A percentile compares a stretch with the other conserved stretches of the same genome.
These are phyloP conservation scores for Cebus imitator DNA, from an alignment of 2,113 vertebrate species.

Conservation along the genomic window DNA sequence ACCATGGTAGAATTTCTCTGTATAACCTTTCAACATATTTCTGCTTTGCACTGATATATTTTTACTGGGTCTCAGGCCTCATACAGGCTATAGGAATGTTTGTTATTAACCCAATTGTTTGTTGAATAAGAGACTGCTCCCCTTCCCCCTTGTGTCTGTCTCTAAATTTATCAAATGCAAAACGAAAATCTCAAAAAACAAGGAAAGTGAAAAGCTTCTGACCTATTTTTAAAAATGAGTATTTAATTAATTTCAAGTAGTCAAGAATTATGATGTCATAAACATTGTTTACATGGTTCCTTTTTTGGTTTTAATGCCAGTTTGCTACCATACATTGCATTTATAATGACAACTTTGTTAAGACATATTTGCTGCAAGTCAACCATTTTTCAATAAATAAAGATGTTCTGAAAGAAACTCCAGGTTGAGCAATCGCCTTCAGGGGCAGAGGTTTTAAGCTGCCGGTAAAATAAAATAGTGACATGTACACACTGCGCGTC, in stretches of 20 bases:
- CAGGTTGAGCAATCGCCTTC: neutral
- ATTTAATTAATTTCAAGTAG: neutral
- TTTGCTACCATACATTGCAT: neutral
- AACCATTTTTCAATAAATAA: neutral
- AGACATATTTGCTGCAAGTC: neutral
- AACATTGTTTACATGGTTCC: neutral
- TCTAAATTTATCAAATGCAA: conserved; percentile 8
- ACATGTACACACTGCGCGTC: neutral
- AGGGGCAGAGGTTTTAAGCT: neutral
- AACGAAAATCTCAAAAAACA: neutral
- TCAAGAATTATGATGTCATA: neutral
- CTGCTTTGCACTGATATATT: neutral
- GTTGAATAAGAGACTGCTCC: neutral
- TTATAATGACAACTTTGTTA: neutral
- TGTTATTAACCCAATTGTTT: neutral
- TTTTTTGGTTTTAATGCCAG: neutral
- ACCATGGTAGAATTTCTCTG: neutral
- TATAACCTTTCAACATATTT: neutral
- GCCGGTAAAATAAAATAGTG: neutral
- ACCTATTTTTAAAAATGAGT: neutral
- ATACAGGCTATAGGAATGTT: neutral
- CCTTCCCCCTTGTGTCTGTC: neutral
- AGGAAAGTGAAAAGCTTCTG: neutral
- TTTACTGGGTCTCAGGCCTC: neutral
- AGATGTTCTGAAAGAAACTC: conserved; percentile 8